A percentile compares a stretch with the other conserved stretches of the same genome.
Conservation (phyloP, 1,140 invertebrate species). For the Drosophila takahashii region DNA sequence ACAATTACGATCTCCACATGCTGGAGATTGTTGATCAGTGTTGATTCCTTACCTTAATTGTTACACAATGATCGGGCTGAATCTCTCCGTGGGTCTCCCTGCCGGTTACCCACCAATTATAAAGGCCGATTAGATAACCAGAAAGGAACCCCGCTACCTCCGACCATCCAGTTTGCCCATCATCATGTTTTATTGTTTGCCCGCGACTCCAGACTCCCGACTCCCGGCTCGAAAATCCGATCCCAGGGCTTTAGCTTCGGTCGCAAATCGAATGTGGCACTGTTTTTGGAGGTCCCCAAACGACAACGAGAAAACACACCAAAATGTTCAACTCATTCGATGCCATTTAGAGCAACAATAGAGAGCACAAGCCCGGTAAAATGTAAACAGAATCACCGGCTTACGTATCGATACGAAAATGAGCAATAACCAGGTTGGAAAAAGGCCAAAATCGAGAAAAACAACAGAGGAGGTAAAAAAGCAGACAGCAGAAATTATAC, state of each 20-base stretch:
- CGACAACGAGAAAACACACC: conserved; percentile 42
- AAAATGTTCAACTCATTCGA: conserved; percentile 79
- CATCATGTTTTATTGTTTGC: conserved; percentile 70
- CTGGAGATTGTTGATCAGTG: conserved; percentile 50
- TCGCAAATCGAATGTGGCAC: conserved; percentile 31
- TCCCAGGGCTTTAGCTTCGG: conserved; percentile 7
- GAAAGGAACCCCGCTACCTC: conserved; percentile 21
- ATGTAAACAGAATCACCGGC: conserved; percentile 68
- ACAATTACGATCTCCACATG: conserved; percentile 35
- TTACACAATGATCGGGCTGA: conserved; percentile 79
- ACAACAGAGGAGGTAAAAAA: conserved; percentile 36
- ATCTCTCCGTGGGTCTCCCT: conserved; percentile 39
- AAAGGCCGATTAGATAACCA: conserved; percentile 79
- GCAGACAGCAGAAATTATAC: conserved; percentile 39
- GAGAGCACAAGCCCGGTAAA: conserved; percentile 66
- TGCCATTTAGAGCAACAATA: conserved; percentile 82
- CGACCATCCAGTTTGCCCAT: conserved; percentile 48
- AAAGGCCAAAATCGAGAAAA: conserved; percentile 20
- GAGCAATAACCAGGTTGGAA: conserved; percentile 71
- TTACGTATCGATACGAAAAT: conserved; percentile 78
- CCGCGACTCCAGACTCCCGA: conserved; percentile 1
- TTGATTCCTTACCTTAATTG: conserved; percentile 76
- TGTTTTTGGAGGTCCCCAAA: conserved; percentile 69
- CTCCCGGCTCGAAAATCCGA: background rate
- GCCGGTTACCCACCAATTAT: conserved; percentile 70